Evolutionary conservation across 2,888 invertebrate genomes (phyloP), one percentile per base, ranked within the genome.

Genomic region (Scaptomyza caliginosa): DNA sequence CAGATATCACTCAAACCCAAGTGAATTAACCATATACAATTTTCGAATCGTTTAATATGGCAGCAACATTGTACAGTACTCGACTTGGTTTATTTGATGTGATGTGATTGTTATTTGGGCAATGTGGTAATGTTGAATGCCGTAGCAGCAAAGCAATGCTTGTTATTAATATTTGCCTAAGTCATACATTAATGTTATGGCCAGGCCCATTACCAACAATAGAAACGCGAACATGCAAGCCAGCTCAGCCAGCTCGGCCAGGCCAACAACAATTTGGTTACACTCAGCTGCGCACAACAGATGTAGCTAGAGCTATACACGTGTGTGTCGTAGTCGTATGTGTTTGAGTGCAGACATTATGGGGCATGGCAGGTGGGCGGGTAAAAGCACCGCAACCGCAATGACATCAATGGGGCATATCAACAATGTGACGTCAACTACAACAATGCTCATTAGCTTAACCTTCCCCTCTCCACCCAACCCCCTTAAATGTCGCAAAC

Each of bases 211-310:
- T 62, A 72, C 40, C 60, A 57, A 43, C 63, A 51, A 66, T 51
- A 10, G 40, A 45, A 52, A 54, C 39, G 63, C 49, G 63, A 34
- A 30, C 38, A 59, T 26, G 38, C 48, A 45, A 42, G 59, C 40
- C 54, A 34, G 17, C 21, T 21, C 36, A 21, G 39, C 3, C 38
- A 55, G 38, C 43, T 8, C 50, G 36, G 10, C 43, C 56, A 42
- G 50, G 40, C 48, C 65, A 63, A 60, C 76, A 79, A 69, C 67
- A 74, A 50, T 86, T 86, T 55, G 70, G 80, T 79, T 70, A 79
- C 70, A 83, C 80, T 71, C 66, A 70, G 73, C 36, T 75, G 76
- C 46, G 50, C 60, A 56, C 66, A 70, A 36, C 65, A 56, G 43
- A 55, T 45, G 48, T 40, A 43, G 17, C 10, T 21, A 13, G 36